Percentiles rank a stretch among this genome's conserved stretches.
These are phyloP conservation scores for Synchiropus splendidus DNA, from an alignment of 2,113 vertebrate genomes.

Conservation along the genomic window DNA sequence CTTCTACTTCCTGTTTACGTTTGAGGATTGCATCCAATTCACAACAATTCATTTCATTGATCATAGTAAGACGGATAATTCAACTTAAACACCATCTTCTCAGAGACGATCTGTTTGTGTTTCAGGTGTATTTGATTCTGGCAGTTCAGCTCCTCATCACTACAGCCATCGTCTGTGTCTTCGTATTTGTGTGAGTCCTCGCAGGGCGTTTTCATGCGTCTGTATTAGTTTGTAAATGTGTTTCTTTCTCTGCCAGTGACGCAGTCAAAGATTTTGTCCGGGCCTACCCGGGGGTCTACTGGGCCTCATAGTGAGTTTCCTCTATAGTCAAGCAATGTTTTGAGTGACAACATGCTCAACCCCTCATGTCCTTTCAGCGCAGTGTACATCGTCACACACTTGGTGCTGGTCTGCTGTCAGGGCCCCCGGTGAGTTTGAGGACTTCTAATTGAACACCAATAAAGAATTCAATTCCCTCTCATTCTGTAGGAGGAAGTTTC, in stretches of 20 bases:
- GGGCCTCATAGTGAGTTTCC: constrained; percentile 82
- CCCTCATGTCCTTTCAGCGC: constrained; percentile 57
- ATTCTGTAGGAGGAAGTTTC: constrained; percentile 79
- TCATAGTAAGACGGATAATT: too few species aligned
- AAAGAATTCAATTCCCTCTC: background rate
- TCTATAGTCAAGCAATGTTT: background rate
- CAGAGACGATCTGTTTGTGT: constrained; percentile 29
- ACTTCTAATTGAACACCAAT: too few species aligned
- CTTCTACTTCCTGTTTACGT: too few species aligned
- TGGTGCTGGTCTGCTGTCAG: constrained; percentile 83
- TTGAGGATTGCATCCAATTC: too few species aligned
- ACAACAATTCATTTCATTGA: too few species aligned
- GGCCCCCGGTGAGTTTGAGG: constrained; percentile 82
- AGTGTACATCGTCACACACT: constrained; percentile 78
- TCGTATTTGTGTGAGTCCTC: constrained; percentile 74
- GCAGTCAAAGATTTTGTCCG: constrained; percentile 57
- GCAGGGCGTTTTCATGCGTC: background rate
- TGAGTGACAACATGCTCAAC: too few species aligned
- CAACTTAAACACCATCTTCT: too few species aligned
- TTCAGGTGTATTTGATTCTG: constrained; percentile 87
- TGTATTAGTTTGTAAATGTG: background rate
- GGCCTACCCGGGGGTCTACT: constrained; percentile 71
- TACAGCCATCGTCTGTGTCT: constrained; percentile 76
- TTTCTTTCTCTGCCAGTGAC: constrained; percentile 43
- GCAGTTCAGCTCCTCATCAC: constrained; percentile 82